Evolutionary conservation across 1,140 invertebrate genomes (phyloP), one percentile per base, ranked within the genome.

Genomic region (Radopholus similis): DNA sequence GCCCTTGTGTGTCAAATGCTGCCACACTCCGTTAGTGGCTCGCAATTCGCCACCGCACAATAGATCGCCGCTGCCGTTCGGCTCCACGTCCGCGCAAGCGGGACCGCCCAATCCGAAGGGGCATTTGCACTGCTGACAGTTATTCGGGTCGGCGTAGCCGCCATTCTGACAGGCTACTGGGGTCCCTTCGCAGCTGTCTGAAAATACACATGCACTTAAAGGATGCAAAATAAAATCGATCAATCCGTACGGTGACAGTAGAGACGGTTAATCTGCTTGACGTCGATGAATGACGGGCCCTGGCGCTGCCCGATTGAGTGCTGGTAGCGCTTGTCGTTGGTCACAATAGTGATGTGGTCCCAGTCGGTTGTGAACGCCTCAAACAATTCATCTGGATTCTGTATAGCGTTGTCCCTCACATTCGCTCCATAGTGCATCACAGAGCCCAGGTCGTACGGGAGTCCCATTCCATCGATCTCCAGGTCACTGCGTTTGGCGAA

Each of bases 111-210:
- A 57, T 3, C 73, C 73, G 5, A 62, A 59, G 6, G 73, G 73
- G 13, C 73, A 75, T 75, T 75, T 75, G 47, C 74, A 77, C 8
- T 21, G 68, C 47, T 62, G 11, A 56, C 82, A 83, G 54, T 83
- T 74, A 51, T 83, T 83, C 15, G 82, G 82, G 64, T 83, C 82
- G 2, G 76, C 77, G 60, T 81, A 81, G 32, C 79, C 79, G 18
- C 77, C 80, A 62, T 81, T 73, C 32, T 67, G 32, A 57, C 78
- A 80, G 13, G 30, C 13, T 23, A 76, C 57, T 59, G 58, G 21
- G 9, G 66, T 70, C 2, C 66, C 73, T 4, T 42, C 32, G 69
- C 77, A 78, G 5, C 54, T 73, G 34, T 78, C 77, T 78, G 49
- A 69, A 76, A 63, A 40, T 11, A 18, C 13, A n/a, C 28, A n/a